Conservation (phyloP, 2,797 vertebrate genomes). For the Phaenicophaeus curvirostris region DNA sequence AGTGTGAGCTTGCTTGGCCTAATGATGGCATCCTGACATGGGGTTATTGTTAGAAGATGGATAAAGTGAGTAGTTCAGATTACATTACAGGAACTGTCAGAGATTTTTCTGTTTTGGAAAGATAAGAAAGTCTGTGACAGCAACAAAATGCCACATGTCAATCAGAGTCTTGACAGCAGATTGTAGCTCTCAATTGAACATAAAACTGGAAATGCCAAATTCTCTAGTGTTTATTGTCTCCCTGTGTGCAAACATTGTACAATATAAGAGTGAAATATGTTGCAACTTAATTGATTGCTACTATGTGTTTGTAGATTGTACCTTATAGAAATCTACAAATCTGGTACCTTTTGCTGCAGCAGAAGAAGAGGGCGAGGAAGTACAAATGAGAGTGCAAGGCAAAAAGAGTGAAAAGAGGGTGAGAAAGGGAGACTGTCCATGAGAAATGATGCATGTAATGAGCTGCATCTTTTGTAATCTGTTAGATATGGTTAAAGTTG, state of each 20-base stretch:
- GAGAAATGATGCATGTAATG: background rate
- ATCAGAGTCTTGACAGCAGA: background rate
- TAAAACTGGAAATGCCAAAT: background rate
- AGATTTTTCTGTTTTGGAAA: slow-evolving; percentile 40
- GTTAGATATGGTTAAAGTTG: background rate
- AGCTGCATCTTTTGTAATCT: background rate
- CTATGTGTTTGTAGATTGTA: background rate
- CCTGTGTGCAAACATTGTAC: background rate
- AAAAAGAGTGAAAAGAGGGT: background rate
- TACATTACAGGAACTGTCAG: slow-evolving; percentile 66
- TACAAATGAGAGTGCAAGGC: background rate
- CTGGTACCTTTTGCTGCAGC: background rate
- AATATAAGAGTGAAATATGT: background rate
- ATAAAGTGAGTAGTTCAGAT: slow-evolving; percentile 55
- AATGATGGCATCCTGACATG: slow-evolving; percentile 66
- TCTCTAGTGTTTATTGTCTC: background rate
- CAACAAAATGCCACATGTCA: background rate
- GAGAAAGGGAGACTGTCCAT: background rate
- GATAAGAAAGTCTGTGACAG: background rate
- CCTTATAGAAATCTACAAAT: background rate
- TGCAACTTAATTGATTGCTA: background rate
- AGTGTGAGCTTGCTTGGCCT: slow-evolving; percentile 69
- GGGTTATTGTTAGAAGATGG: slow-evolving; percentile 72
- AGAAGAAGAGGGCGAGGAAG: background rate
- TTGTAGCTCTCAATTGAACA: background rate